phyloP scores from a whole-genome alignment of 2,888 invertebrate species.

The Silvanus unidentatus region DNA sequence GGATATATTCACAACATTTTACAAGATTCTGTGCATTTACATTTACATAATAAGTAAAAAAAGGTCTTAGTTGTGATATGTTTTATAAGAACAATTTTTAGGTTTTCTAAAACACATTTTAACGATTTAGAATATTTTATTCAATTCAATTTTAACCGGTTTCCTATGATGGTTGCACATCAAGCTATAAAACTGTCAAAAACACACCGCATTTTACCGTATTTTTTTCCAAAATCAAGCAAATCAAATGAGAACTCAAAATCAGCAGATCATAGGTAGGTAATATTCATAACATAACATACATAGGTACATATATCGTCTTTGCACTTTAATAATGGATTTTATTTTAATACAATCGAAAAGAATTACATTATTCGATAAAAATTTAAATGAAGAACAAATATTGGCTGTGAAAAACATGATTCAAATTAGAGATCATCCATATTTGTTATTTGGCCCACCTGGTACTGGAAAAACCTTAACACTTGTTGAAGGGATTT shows the following conservation, averaged over 20 bases:
- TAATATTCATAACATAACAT: no score
- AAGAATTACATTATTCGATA: slow-evolving; percentile 4
- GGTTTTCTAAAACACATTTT: slow-evolving; percentile 11
- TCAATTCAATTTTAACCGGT: slow-evolving; percentile 34
- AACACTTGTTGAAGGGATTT: slow-evolving; percentile 63
- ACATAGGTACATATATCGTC: no score
- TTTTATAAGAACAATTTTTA: slow-evolving; percentile 7
- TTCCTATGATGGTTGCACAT: slow-evolving; percentile 32
- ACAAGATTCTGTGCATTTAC: slow-evolving; percentile 27
- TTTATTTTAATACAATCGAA: background rate
- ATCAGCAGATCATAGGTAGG: no score
- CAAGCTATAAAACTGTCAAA: slow-evolving; percentile 30
- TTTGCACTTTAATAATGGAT: no score
- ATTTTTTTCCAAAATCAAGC: slow-evolving; percentile 27
- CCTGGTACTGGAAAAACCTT: slow-evolving; percentile 66
- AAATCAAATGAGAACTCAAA: background rate
- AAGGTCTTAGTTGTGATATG: background rate
- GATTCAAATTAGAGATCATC: slow-evolving; percentile 46
- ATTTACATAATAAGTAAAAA: slow-evolving; percentile 28
- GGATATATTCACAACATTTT: slow-evolving; percentile 25
- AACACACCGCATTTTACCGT: slow-evolving; percentile 21
- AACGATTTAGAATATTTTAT: slow-evolving; percentile 28
- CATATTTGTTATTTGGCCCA: slow-evolving; percentile 57
- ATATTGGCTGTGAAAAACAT: slow-evolving; percentile 49
- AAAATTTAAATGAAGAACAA: slow-evolving; percentile 45